Base-by-base conservation (phyloP, 2,888 invertebrate species). In the Drosophila borborema region DNA sequence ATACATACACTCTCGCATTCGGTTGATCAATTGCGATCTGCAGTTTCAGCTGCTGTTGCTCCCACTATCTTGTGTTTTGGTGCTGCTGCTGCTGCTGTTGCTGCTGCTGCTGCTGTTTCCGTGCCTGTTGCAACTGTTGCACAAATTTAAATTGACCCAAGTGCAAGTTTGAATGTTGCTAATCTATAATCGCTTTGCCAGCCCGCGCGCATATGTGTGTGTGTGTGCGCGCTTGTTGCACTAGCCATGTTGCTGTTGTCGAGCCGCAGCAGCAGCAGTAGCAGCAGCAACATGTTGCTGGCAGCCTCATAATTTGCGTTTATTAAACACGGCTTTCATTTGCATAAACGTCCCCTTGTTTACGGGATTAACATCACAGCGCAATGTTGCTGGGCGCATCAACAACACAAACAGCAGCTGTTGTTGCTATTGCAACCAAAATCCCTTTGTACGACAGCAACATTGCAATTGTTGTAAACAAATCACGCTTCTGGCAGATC, bases 131-230 rank as follows among this genome's bases (percentile, higher is more conserved):
- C 80, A 81, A 84, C 86, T 84, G 87, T 87, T 81, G 83, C 87
- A 90, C 90, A 87, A 90, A 87, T 87, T 87, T 87, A 87, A 87
- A 87, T 90, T 87, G 90, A 87, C 90, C 90, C 87, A 90, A 90
- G 87, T 88, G 90, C 89, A 87, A 88, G 80, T 88, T 90, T 83
- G 80, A 81, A 87, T 88, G 90, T 84, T 73, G 80, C 80, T 89
- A 77, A 86, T 86, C 86, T 80, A 64, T 55, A 78, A 89, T 89
- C 89, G 73, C 66, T 55, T 53, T 49, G 59, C 36, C 34, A 67
- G 31, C 40, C 64, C 40, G 48, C 64, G 40, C 16, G 16, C 9
- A 2, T 36, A 7, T 45, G 16, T 58, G 34, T 56, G 12, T 45
- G 20, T 43, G 65, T 64, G 28, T 5, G 20, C 4, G 28, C 28